Evolutionary conservation across 2,888 invertebrate genomes (phyloP).

Genomic region (Andrena chrysosceles): DNA sequence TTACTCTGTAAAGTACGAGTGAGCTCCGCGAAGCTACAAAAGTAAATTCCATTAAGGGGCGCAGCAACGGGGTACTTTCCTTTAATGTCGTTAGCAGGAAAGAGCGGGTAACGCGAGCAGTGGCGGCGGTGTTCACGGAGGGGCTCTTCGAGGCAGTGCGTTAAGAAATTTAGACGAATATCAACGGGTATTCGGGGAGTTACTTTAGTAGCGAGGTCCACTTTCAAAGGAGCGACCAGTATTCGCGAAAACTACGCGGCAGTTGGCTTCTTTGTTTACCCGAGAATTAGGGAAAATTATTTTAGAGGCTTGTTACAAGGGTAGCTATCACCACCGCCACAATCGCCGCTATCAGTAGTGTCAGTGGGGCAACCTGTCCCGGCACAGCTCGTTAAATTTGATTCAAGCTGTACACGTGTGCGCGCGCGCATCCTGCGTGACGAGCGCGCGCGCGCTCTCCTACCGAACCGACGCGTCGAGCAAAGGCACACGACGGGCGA

Average conservation of each 20-base stretch:
- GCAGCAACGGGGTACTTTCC: constrained; percentile 74
- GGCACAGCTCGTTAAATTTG: constrained; percentile 65
- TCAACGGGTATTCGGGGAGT: constrained; percentile 45
- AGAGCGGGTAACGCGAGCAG: constrained; percentile 45
- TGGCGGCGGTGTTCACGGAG: not conserved
- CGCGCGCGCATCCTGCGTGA: not conserved
- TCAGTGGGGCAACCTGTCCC: constrained; percentile 62
- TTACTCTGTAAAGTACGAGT: constrained; percentile 65
- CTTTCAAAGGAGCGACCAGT: constrained; percentile 16
- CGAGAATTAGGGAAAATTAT: no score
- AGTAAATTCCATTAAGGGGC: constrained; percentile 78
- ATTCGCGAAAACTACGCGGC: no score
- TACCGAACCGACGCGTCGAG: constrained; percentile 34
- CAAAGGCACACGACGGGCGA: constrained; percentile 42
- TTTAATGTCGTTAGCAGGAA: constrained; percentile 74
- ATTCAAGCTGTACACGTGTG: constrained; percentile 52
- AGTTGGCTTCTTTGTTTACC: no score
- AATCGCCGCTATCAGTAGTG: constrained; percentile 46
- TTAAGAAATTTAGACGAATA: constrained; percentile 62
- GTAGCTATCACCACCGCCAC: not conserved
- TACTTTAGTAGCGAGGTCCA: constrained; percentile 7
- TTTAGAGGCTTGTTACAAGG: no score
- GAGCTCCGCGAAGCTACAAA: constrained; percentile 77
- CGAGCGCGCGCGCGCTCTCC: not conserved
- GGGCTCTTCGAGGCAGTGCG: constrained; percentile 12